phyloP scores from a whole-genome alignment of 2,888 invertebrate genomes.

The Opisthograptis luteolata region DNA sequence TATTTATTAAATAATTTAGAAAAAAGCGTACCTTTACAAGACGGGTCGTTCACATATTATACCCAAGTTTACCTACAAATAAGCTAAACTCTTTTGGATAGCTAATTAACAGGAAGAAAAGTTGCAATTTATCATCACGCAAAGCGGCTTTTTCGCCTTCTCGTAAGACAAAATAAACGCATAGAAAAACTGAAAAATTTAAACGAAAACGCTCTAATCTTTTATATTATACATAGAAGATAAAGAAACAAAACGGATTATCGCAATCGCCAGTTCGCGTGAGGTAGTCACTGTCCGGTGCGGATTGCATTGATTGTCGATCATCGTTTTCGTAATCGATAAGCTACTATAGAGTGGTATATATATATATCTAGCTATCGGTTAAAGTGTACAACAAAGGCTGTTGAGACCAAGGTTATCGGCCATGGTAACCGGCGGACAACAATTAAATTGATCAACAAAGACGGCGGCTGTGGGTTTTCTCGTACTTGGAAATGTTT shows the following conservation, averaged over 20 bases:
- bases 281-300: slow-evolving; percentile 36
- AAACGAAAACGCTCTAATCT: no score
- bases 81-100: no score
- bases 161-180: no score
- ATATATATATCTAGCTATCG: slow-evolving; percentile 51
- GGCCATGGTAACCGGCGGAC: slow-evolving; percentile 25
- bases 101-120: no score
- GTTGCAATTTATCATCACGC: no score
- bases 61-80: no score
- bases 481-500: slow-evolving; percentile 10
- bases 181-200: no score
- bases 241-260: slow-evolving; percentile 26
- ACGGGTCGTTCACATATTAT: no score
- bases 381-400: slow-evolving; percentile 49
- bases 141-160: no score
- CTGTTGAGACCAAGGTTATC: slow-evolving; percentile 46
- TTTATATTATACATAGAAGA: slow-evolving; percentile 1
- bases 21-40: no score
- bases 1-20: not conserved
- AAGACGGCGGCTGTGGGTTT: slow-evolving; percentile 32
- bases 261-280: slow-evolving; percentile 32
- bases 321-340: slow-evolving; percentile 58
- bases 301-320: slow-evolving; percentile 54
- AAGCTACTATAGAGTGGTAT: slow-evolving; percentile 36
- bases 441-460: slow-evolving; percentile 36